Percentiles rank a stretch among this genome's conserved stretches.
These are phyloP conservation scores for Hexactinellida sp. DNA, from an alignment of 37 sponge, comb jelly and placozoan genomes.

Conservation along the genomic window DNA sequence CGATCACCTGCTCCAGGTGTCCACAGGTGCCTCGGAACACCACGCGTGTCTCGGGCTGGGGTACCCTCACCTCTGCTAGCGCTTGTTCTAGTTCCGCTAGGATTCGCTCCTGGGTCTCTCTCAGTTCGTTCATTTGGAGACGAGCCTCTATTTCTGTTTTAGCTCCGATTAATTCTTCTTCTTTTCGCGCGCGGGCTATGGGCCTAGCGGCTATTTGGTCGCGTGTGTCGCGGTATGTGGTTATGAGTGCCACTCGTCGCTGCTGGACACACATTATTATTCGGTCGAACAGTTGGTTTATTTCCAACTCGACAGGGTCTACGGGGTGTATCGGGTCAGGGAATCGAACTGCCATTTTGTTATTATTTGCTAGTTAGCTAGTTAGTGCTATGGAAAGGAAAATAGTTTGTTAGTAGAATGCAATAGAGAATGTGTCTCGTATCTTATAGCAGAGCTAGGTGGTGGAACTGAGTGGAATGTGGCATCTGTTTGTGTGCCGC, in stretches of 20 bases:
- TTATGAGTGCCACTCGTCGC: neutral
- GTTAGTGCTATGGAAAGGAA: neutral
- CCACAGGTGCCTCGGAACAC: neutral
- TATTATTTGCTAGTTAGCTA: neutral
- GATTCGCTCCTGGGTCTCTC: neutral
- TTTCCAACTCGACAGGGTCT: neutral
- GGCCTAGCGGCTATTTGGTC: neutral
- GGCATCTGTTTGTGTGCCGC: no score
- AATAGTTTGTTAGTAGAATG: neutral
- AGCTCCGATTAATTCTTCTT: neutral
- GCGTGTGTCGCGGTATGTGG: neutral
- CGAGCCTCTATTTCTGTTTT: neutral
- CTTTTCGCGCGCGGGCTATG: neutral
- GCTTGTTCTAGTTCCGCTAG: neutral
- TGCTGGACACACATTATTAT: neutral
- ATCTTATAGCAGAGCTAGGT: neutral
- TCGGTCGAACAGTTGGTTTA: neutral
- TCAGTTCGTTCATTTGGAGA: neutral
- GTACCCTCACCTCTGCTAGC: neutral
- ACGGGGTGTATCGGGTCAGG: neutral
- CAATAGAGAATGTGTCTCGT: neutral
- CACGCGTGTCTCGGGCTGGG: neutral
- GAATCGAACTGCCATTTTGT: neutral
- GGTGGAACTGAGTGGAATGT: neutral
- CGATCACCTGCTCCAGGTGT: slow-evolving; percentile 2